A percentile compares a stretch with the other conserved stretches of the same genome.
Evolutionary conservation across 2,113 vertebrate species (phyloP).

Genomic region (Pedetes capensis): DNA sequence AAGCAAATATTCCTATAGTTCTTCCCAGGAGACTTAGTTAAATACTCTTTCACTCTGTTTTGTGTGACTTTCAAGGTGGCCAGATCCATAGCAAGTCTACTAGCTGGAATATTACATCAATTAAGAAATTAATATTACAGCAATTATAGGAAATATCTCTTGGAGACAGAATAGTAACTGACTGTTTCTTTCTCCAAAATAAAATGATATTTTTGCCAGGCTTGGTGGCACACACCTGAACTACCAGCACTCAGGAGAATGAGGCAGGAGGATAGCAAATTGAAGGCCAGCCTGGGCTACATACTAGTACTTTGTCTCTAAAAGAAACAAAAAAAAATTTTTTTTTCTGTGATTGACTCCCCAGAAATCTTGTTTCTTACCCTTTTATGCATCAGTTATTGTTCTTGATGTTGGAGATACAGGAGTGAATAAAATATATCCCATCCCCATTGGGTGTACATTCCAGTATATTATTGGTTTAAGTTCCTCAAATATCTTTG

Average conservation of each 20-base stretch:
- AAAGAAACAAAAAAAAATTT: neutral
- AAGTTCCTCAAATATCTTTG: neutral
- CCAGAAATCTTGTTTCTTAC: neutral
- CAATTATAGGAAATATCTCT: neutral
- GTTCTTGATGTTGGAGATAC: neutral
- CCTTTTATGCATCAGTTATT: neutral
- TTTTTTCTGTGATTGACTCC: neutral
- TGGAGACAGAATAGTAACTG: neutral
- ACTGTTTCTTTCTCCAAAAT: neutral
- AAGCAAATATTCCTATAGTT: neutral
- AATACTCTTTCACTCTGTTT: neutral
- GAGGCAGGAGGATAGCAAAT: neutral
- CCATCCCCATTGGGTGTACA: neutral
- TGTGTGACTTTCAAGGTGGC: neutral
- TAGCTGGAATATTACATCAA: neutral
- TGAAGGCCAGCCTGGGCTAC: neutral
- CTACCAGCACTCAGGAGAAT: neutral
- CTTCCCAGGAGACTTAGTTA: neutral
- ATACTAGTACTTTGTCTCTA: neutral
- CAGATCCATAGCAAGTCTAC: neutral
- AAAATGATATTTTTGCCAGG: neutral
- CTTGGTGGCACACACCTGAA: neutral
- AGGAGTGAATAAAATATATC: neutral
- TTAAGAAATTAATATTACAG: neutral
- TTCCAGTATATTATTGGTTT: neutral